phyloP scores from a whole-genome alignment of 2,113 vertebrate species.

The Macrotus californicus region DNA sequence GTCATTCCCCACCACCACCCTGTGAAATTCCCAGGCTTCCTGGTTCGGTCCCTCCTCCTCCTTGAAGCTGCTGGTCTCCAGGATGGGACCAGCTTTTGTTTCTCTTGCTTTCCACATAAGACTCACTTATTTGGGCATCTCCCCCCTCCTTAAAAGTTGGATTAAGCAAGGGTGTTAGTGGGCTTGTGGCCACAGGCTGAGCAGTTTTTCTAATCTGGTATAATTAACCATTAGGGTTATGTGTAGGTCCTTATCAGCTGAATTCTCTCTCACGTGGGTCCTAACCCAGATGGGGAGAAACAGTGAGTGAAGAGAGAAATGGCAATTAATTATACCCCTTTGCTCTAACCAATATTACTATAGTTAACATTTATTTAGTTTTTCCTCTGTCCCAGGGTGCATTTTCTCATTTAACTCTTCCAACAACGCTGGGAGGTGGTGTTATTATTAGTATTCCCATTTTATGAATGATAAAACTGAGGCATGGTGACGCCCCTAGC shows the following conservation, averaged over 20 bases:
- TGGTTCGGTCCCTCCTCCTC: not conserved
- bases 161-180: not conserved
- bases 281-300: not conserved
- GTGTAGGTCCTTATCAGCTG: not conserved
- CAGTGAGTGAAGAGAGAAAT: not conserved
- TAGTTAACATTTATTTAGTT: not conserved
- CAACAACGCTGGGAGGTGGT: not conserved
- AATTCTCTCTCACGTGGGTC: not conserved
- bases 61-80: not conserved
- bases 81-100: not conserved
- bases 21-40: not conserved
- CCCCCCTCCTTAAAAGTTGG: not conserved
- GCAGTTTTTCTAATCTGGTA: not conserved
- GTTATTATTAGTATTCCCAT: not conserved
- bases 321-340: not conserved
- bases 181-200: not conserved
- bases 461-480: not conserved
- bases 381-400: not conserved
- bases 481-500: not conserved
- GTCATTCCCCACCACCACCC: not conserved
- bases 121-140: not conserved
- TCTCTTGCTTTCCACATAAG: not conserved
- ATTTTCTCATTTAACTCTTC: not conserved
- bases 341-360: not conserved
- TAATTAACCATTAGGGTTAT: not conserved